phyloP scores from a whole-genome alignment of 2,797 vertebrate species.

The Allobates femoralis region DNA sequence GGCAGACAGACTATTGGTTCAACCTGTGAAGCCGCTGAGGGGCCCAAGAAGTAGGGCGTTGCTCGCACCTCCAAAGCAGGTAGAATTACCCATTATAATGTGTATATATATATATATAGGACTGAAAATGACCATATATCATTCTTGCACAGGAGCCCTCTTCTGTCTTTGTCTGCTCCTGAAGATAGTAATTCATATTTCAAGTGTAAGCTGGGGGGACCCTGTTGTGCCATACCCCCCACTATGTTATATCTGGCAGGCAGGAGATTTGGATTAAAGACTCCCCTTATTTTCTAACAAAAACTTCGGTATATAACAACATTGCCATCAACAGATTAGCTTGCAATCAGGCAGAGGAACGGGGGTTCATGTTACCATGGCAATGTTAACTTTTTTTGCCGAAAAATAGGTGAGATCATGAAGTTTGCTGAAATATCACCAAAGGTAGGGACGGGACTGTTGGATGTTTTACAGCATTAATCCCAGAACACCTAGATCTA shows the following conservation, averaged over 20 bases:
- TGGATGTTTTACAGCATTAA: slow-evolving; percentile 36
- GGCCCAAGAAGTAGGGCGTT: too few relatives aligned
- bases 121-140: too few relatives aligned
- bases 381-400: slow-evolving; percentile 50
- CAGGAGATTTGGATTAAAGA: slow-evolving; percentile 43
- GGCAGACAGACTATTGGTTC: too few relatives aligned
- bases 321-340: slow-evolving; percentile 48
- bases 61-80: too few relatives aligned
- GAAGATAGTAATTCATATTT: background rate
- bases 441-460: slow-evolving; percentile 34
- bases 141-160: too few relatives aligned
- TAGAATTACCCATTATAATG: too few relatives aligned
- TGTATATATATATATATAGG: too few relatives aligned
- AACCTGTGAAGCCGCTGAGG: too few relatives aligned
- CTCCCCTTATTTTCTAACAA: slow-evolving; percentile 21
- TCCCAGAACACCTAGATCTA: slow-evolving; percentile 14
- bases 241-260: slow-evolving; percentile 6
- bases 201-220: background rate
- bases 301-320: slow-evolving; percentile 2
- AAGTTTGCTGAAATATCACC: slow-evolving; percentile 31
- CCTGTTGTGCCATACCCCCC: background rate
- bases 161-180: too few relatives aligned
- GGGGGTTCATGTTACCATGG: slow-evolving; percentile 51
- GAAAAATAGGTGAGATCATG: slow-evolving; percentile 44
- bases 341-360: slow-evolving; percentile 15